These are phyloP conservation scores for Sardina pilchardus DNA, from an alignment of 2,113 vertebrate species.

Conservation along the genomic window DNA sequence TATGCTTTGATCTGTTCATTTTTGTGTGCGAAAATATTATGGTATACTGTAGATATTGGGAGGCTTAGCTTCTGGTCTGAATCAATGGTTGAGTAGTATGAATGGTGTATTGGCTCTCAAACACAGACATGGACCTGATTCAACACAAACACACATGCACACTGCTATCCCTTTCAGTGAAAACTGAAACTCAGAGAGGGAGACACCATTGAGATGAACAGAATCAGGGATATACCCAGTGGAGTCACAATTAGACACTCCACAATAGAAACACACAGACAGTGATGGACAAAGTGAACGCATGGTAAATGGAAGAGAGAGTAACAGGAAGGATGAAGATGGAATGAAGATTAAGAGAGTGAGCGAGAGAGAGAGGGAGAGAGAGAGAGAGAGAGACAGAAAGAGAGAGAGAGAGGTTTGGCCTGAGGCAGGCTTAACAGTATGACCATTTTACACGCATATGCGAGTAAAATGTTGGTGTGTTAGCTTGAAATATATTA, in stretches of 20 bases:
- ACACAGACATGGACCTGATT: not conserved
- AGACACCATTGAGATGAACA: not conserved
- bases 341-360: slow-evolving; percentile 33
- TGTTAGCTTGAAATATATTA: too few species aligned
- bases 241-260: not conserved
- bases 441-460: too few species aligned
- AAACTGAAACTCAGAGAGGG: not conserved
- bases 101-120: not conserved
- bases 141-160: not conserved
- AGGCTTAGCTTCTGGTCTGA: too few species aligned
- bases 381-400: not conserved
- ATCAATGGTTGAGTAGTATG: too few species aligned
- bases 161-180: not conserved
- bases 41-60: too few species aligned
- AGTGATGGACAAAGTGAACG: not conserved
- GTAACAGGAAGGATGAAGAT: not conserved
- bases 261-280: not conserved
- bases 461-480: too few species aligned
- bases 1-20: not conserved
- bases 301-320: not conserved
- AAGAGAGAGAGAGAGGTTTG: not conserved
- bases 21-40: too few species aligned
- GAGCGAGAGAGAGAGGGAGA: slow-evolving; percentile 11
- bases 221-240: not conserved
- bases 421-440: not conserved